Conservation (phyloP, 2,888 invertebrate species). For the Acronicta alni region DNA sequence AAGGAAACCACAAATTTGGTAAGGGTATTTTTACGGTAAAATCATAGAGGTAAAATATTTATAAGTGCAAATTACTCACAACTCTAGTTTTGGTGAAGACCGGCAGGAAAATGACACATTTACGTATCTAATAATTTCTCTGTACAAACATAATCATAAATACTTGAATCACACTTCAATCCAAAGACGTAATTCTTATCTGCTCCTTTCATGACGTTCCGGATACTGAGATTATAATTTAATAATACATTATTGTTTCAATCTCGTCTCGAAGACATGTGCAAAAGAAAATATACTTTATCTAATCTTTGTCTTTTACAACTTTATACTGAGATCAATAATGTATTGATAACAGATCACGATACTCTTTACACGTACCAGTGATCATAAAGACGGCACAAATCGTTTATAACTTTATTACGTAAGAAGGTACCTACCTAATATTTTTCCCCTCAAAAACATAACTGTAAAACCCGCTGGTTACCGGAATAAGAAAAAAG, state of each 20-base stretch:
- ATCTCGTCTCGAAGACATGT: neutral
- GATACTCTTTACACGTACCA: neutral
- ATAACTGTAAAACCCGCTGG: too few species aligned
- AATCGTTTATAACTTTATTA: too few species aligned
- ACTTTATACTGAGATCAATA: too few species aligned
- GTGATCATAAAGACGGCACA: neutral
- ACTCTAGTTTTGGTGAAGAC: neutral
- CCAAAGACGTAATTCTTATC: neutral
- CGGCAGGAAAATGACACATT: neutral
- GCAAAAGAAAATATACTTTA: neutral
- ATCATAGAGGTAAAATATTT: too few species aligned
- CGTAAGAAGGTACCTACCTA: too few species aligned
- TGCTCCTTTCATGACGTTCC: neutral
- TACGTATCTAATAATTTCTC: neutral
- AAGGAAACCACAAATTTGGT: too few species aligned
- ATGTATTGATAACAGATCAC: neutral
- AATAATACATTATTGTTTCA: neutral
- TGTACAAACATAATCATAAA: neutral
- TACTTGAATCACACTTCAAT: neutral
- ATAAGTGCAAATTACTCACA: too few species aligned
- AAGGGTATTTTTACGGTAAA: too few species aligned
- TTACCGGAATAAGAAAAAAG: too few species aligned
- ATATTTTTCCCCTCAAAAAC: too few species aligned
- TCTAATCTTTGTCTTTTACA: neutral
- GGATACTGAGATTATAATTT: constrained; percentile 1